Evolutionary conservation across 2,797 vertebrate species (phyloP).

Genomic region (Hyperoplus lanceolatus): DNA sequence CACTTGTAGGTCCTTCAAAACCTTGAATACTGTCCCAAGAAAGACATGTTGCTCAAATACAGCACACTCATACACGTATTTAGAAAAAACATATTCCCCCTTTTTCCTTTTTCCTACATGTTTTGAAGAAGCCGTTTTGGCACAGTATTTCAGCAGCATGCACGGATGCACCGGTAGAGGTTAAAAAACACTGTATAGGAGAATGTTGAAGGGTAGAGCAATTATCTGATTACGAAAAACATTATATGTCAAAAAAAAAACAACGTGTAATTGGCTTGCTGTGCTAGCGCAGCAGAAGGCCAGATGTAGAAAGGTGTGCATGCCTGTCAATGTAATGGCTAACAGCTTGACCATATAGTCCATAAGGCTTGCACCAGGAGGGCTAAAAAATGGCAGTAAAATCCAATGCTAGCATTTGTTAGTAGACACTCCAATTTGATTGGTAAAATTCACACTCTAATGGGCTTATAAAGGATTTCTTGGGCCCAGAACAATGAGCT

Average conservation of each 20-base stretch:
- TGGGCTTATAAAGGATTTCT: constrained; percentile 85
- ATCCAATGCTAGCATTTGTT: constrained; percentile 77
- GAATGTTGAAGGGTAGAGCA: constrained; percentile 74
- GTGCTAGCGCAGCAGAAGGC: constrained; percentile 66
- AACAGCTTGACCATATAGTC: constrained; percentile 80
- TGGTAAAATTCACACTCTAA: constrained; percentile 84
- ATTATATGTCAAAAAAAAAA: constrained; percentile 86
- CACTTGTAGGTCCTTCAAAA: constrained; percentile 19
- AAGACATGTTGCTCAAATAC: constrained; percentile 49
- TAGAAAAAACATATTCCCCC: background rate
- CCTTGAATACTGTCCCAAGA: constrained; percentile 35
- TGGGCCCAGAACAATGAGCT: constrained; percentile 83
- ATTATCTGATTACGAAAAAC: constrained; percentile 86
- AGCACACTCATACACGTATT: constrained; percentile 12
- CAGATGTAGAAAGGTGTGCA: constrained; percentile 81
- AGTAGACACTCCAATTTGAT: constrained; percentile 80
- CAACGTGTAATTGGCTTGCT: constrained; percentile 79
- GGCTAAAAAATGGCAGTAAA: constrained; percentile 74
- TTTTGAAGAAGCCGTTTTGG: constrained; percentile 65
- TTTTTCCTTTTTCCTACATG: constrained; percentile 26
- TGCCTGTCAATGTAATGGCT: constrained; percentile 81
- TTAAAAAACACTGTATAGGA: constrained; percentile 54
- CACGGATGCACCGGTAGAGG: constrained; percentile 27
- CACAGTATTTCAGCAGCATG: constrained; percentile 46
- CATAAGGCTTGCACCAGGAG: constrained; percentile 71